A percentile compares a stretch with the other conserved stretches of the same genome.
phyloP scores from a whole-genome alignment of 2,113 vertebrate genomes.

The Archocentrus centrarchus region DNA sequence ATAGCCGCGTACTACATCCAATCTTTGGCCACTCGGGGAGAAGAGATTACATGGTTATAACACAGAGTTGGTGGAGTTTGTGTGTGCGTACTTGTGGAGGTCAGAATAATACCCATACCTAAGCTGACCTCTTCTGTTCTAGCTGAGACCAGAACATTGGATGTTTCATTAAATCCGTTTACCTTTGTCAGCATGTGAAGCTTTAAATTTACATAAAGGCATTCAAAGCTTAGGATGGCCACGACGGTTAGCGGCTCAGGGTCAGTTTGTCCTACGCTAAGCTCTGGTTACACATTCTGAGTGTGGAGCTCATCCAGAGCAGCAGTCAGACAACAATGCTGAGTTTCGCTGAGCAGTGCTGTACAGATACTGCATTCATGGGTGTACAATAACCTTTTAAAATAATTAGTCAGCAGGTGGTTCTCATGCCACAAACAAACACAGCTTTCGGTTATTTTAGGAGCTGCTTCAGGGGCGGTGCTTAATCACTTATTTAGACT shows the following conservation, averaged over 20 bases:
- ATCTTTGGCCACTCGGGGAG: slow-evolving; percentile 26
- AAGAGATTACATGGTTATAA: slow-evolving; percentile 54
- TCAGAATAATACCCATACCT: slow-evolving; percentile 25
- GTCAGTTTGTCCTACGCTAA: slow-evolving; percentile 20
- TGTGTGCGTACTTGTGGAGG: background rate
- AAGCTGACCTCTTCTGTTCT: slow-evolving; percentile 36
- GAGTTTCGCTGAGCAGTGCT: slow-evolving; percentile 4
- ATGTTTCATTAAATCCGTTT: slow-evolving; percentile 33
- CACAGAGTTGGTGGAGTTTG: slow-evolving; percentile 7
- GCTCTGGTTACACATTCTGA: background rate
- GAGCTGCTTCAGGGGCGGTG: background rate
- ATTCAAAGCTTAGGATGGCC: slow-evolving; percentile 4
- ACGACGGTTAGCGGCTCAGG: slow-evolving; percentile 9
- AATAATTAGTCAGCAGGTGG: background rate
- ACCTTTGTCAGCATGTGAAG: background rate
- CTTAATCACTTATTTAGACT: background rate
- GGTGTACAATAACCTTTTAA: background rate
- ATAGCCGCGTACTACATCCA: slow-evolving; percentile 29
- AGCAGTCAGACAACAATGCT: background rate
- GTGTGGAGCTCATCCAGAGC: slow-evolving; percentile 9
- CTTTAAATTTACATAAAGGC: slow-evolving; percentile 5
- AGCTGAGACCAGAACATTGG: slow-evolving; percentile 33
- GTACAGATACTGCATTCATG: background rate
- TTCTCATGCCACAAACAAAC: background rate
- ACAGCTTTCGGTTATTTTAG: background rate